Evolutionary conservation across 2,888 invertebrate species (phyloP).

Genomic region (Mesochorus sp.): DNA sequence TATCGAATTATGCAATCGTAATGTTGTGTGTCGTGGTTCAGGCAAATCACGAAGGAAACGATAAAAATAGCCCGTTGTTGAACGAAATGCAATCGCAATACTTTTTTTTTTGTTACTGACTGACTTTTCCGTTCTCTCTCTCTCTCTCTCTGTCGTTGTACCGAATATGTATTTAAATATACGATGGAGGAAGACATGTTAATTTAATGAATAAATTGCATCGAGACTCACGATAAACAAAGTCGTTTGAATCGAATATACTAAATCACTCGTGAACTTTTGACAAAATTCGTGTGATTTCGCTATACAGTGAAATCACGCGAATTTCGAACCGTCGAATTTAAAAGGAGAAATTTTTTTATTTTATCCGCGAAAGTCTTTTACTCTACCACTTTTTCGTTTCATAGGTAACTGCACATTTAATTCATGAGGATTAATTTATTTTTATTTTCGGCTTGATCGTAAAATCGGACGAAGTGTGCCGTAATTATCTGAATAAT

Average conservation of each 20-base stretch:
- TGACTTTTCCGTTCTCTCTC: constrained; percentile 8
- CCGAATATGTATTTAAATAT: neutral
- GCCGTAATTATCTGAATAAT: neutral
- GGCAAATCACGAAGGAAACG: constrained; percentile 64
- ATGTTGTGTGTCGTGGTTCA: constrained; percentile 9
- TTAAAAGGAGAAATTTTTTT: constrained; percentile 24
- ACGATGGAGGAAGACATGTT: constrained; percentile 21
- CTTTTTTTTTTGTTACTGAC: neutral
- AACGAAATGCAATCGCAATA: constrained; percentile 22
- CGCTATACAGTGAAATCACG: neutral
- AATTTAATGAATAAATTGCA: constrained; percentile 35
- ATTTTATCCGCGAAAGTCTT: neutral
- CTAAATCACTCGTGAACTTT: constrained; percentile 15
- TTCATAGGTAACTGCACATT: neutral
- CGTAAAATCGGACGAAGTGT: constrained; percentile 26
- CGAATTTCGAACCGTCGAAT: neutral
- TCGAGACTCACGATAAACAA: constrained; percentile 35
- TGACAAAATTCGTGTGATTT: neutral
- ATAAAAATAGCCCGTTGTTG: constrained; percentile 70
- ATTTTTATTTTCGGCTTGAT: neutral
- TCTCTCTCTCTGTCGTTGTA: neutral
- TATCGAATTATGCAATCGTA: constrained; percentile 29
- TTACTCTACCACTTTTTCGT: neutral
- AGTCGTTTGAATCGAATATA: constrained; percentile 21
- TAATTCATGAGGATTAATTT: neutral